phyloP scores from a whole-genome alignment of 2,888 invertebrate species.

The Tanytarsus gracilentus region DNA sequence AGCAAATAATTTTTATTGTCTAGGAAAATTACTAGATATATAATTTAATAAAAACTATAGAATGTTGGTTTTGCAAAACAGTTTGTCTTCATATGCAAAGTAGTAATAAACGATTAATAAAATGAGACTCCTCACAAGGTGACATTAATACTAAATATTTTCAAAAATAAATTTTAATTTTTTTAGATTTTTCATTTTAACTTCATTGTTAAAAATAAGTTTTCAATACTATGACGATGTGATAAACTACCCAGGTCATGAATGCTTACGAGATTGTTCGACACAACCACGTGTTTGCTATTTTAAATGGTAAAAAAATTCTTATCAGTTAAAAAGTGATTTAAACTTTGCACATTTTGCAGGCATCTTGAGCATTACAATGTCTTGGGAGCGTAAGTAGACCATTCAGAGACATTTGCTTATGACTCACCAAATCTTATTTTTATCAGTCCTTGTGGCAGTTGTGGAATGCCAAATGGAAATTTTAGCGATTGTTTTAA shows the following conservation, averaged over 20 bases:
- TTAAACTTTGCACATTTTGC: not conserved
- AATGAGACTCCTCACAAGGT: no score
- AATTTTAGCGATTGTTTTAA: conserved; percentile 39
- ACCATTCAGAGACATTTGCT: not conserved
- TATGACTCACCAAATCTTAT: not conserved
- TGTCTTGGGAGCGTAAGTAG: conserved; percentile 6
- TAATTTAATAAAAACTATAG: no score
- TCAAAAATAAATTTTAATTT: no score
- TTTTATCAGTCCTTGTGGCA: not conserved
- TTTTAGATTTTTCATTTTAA: no score
- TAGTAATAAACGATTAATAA: not conserved
- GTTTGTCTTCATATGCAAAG: no score
- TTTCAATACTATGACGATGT: not conserved
- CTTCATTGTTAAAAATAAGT: no score
- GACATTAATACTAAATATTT: not conserved
- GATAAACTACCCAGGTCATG: not conserved
- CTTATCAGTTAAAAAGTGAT: not conserved
- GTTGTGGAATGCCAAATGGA: not conserved
- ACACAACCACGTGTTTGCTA: not conserved
- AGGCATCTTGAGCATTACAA: conserved; percentile 2
- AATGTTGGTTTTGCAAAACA: no score
- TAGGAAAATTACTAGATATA: no score
- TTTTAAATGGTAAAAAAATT: not conserved
- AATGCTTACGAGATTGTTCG: not conserved
- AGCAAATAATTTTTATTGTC: no score